A percentile compares a stretch with the other conserved stretches of the same genome.
These are phyloP conservation scores for Idaea aversata DNA, from an alignment of 2,888 invertebrate species.

Conservation along the genomic window DNA sequence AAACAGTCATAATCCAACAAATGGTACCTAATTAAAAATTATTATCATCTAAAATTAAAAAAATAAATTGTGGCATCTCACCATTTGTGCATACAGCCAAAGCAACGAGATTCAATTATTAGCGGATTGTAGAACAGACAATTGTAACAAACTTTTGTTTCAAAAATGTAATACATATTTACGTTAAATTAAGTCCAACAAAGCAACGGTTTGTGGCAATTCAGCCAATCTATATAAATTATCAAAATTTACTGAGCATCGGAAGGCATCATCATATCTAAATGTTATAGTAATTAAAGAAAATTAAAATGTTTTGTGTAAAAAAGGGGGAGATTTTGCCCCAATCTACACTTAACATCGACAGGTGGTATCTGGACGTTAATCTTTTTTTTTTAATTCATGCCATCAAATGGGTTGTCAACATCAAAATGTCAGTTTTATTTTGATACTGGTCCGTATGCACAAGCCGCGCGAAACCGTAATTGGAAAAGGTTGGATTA, in stretches of 20 bases:
- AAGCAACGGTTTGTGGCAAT: conserved; percentile 30
- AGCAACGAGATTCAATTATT: no score
- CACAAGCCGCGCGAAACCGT: not conserved
- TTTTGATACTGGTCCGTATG: not conserved
- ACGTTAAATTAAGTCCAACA: not conserved
- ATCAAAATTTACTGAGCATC: conserved; percentile 26
- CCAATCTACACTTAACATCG: conserved; percentile 71
- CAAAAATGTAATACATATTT: not conserved
- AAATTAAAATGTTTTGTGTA: conserved; percentile 35
- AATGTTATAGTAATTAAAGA: conserved; percentile 50
- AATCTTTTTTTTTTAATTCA: conserved; percentile 61
- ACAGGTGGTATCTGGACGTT: conserved; percentile 65
- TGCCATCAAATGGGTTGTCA: conserved; percentile 37
- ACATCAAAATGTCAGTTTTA: not conserved
- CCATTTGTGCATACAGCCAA: no score
- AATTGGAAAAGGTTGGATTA: not conserved
- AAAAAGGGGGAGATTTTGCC: conserved; percentile 59
- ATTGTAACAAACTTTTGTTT: no score
- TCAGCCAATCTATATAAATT: conserved; percentile 37
- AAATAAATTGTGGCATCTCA: no score
- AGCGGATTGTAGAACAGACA: no score
- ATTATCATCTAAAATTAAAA: no score
- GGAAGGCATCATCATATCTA: conserved; percentile 39
- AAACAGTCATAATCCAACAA: no score
- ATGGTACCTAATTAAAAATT: no score